phyloP scores from a whole-genome alignment of 2,888 invertebrate genomes.

The Nysson spinosus region DNA sequence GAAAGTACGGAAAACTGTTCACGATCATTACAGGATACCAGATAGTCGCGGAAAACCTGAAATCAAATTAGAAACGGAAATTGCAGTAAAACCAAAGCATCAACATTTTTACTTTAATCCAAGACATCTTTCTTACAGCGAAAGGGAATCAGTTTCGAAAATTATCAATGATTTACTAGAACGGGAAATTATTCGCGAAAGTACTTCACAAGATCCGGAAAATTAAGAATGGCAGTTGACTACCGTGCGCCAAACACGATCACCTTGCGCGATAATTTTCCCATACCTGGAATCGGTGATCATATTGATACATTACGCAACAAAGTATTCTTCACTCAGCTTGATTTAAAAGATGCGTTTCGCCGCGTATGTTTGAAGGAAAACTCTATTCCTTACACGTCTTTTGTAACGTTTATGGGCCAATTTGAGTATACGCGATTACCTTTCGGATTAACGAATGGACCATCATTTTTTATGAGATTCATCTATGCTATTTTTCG shows the following conservation, averaged over 20 bases:
- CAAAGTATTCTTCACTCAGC: background rate
- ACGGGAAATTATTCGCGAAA: too few relatives aligned
- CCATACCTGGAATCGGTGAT: slow-evolving; percentile 4
- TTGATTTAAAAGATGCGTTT: background rate
- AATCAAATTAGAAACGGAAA: too few relatives aligned
- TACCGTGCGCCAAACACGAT: slow-evolving; percentile 5
- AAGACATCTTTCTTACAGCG: too few relatives aligned
- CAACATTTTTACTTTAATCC: too few relatives aligned
- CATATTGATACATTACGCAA: background rate
- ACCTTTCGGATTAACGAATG: slow-evolving; percentile 5
- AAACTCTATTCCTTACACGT: background rate
- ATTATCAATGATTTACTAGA: too few relatives aligned
- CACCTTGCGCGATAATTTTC: slow-evolving; percentile 6
- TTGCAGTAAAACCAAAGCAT: too few relatives aligned
- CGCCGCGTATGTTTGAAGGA: background rate
- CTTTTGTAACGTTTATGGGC: slow-evolving; percentile 3
- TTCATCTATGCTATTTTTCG: background rate
- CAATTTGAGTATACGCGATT: background rate
- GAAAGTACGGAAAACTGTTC: too few relatives aligned
- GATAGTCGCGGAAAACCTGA: too few relatives aligned
- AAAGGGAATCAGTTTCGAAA: too few relatives aligned
- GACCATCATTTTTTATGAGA: slow-evolving; percentile 1
- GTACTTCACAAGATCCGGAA: background rate
- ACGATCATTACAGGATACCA: too few relatives aligned
- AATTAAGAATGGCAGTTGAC: slow-evolving; percentile 1